Evolutionary conservation across 1,140 invertebrate species (phyloP).

Genomic region (Ooceraea biroi): DNA sequence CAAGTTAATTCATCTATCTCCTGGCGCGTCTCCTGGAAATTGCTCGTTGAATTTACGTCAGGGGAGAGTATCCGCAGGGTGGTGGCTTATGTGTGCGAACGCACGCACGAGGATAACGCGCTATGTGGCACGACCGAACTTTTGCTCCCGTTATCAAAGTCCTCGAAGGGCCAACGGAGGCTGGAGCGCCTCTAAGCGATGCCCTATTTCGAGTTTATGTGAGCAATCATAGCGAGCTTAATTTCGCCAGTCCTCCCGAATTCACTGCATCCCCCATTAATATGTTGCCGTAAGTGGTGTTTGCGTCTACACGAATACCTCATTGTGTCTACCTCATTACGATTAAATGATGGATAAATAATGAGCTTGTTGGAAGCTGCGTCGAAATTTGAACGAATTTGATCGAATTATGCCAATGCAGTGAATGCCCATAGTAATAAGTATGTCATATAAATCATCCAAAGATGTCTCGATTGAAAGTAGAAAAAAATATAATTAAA

Average conservation of each 20-base stretch:
- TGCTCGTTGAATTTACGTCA: conserved; percentile 49
- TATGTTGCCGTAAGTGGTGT: background rate
- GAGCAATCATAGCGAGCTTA: background rate
- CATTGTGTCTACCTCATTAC: no score
- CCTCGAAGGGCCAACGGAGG: conserved; percentile 14
- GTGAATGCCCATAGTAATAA: no score
- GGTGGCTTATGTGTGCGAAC: conserved; percentile 15
- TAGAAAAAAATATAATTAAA: no score
- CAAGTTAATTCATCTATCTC: conserved; percentile 59
- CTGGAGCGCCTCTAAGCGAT: conserved; percentile 11
- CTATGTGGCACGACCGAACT: conserved; percentile 25
- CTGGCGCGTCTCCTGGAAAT: conserved; percentile 48
- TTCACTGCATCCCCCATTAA: conserved; percentile 4
- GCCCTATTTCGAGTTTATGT: background rate
- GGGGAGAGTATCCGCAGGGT: conserved; percentile 12
- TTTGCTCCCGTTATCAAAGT: conserved; percentile 27
- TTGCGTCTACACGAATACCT: no score
- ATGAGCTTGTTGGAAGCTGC: no score
- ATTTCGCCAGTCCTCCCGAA: conserved; percentile 4
- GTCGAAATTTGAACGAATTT: no score
- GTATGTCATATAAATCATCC: no score
- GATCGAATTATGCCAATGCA: no score
- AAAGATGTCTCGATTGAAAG: no score
- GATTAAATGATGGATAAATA: no score
- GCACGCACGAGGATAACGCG: background rate